A percentile compares a stretch with the other conserved stretches of the same genome.
These are phyloP conservation scores for Parascotia fuliginaria DNA, from an alignment of 2,888 invertebrate species.

Conservation along the genomic window DNA sequence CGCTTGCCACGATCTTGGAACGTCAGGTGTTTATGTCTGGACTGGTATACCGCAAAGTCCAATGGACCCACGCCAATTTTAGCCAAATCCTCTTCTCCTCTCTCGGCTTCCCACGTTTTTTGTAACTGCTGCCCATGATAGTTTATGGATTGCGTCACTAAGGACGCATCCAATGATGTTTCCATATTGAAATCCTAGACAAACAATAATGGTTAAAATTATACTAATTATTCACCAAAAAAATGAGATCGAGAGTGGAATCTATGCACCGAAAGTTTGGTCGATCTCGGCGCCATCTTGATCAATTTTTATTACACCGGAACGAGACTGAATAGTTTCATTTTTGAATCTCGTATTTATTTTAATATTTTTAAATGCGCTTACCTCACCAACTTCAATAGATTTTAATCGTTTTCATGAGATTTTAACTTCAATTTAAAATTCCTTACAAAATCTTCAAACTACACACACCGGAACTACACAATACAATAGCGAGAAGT, in stretches of 20 bases:
- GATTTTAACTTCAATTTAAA: not conserved
- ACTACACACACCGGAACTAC: no score
- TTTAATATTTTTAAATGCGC: not conserved
- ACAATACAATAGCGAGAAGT: no score
- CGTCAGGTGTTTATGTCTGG: conserved; percentile 92
- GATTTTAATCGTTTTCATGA: not conserved
- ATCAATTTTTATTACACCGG: conserved; percentile 12
- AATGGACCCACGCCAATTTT: conserved; percentile 86
- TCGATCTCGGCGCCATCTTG: conserved; percentile 43
- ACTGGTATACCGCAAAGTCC: conserved; percentile 91
- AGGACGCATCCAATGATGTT: conserved; percentile 75
- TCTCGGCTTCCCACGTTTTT: conserved; percentile 94
- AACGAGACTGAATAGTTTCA: no score
- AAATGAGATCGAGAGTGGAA: conserved; percentile 18
- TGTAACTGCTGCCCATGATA: conserved; percentile 95
- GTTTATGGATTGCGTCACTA: conserved; percentile 90
- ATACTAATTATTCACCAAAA: not conserved
- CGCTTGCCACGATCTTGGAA: conserved; percentile 94
- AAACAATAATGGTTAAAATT: conserved; percentile 6
- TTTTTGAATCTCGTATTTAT: no score
- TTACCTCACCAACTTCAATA: not conserved
- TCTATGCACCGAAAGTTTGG: not conserved
- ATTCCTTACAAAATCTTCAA: no score
- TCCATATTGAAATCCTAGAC: conserved; percentile 64
- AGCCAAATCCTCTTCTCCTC: conserved; percentile 90